Evolutionary conservation across 1,140 invertebrate genomes (phyloP), one percentile per base, ranked within the genome.

Genomic region (Diachasmimorpha longicaudata): DNA sequence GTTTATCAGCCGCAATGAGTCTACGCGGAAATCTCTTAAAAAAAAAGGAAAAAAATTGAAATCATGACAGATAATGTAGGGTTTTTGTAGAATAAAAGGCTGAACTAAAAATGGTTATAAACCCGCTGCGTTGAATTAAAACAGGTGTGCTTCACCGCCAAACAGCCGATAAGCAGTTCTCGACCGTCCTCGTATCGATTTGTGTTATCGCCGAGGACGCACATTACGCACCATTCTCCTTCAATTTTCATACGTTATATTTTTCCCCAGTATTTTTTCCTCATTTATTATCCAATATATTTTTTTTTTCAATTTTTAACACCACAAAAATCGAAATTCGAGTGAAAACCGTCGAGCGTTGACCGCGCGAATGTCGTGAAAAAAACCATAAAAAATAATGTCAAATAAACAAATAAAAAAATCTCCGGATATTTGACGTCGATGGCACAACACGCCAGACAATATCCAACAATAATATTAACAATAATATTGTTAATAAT

Each of bases 101-200:
- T 13, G 23, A 25, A 63, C 58, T 63, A 25, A 63, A 63, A 63
- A 25, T 25, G 19, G 19, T 63, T 13, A 63, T 63, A 63, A 63
- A 63, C 21, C 23, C 58, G 11, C 23, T 63, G 21, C 23, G 23
- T 63, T 23, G 69, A 76, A 76, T 66, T 71, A 76, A 71, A 76
- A 63, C 58, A 23, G 14, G 48, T 44, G 21, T 36, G 67, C 74
- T 75, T 63, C 31, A 70, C 42, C 39, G 58, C 19, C 23, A 63
- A 63, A 46, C 74, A 52, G 48, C 25, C 19, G 46, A 70, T 73
- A 74, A 70, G 37, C 66, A 25, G 42, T 72, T 36, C 21, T 67
- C 48, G 36, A 23, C 37, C 70, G 72, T 77, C 55, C 67, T 77
- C 68, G 67, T 77, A 77, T 77, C 67, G 76, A 77, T 77, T 76